Evolutionary conservation across 2,113 vertebrate genomes (phyloP), one percentile per base, ranked within the genome.

Genomic region (Carlito syrichta): DNA sequence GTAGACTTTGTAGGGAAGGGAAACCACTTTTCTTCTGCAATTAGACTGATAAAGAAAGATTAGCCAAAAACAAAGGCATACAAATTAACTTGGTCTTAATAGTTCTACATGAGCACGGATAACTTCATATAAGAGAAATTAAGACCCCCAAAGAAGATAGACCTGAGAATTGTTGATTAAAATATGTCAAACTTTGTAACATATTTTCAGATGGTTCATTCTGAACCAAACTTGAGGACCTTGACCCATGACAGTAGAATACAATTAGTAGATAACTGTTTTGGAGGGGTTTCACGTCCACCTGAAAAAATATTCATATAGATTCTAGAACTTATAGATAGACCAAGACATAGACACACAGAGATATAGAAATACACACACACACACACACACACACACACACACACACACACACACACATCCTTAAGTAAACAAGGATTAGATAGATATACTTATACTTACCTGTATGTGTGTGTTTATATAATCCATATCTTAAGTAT

Each of bases 41-140:
- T 50, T 76, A 48, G 14, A 50, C 73, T 6, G 45, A 35, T 17
- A 35, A 2, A 17, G 60, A 20, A 66, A 4, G 6, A 1, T 35
- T 27, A 50, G 71, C 35, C 14, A 43, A 16, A 5, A n/a, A 56
- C n/a, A n/a, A 45, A 13, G 7, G 16, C 2, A 58, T 14, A 43
- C 1, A 66, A n/a, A 56, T 17, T 43, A 6, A 66, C 23, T 45
- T 32, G 9, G 0, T 45, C 2, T n/a, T 12, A 16, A 25, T 62
- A 27, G 4, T 54, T n/a, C 56, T 14, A 13, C 30, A 25, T 6
- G 1, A 8, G 6, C 8, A 35, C 3, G 5, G 25, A 17, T 3
- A 9, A 11, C 11, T 14, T 48, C 25, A 25, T 12, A 11, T 77
- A 25, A 38, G 25, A 74, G 6, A 11, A 19, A 23, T 19, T 5